phyloP scores from a whole-genome alignment of 2,888 invertebrate species.

The Chrysotoxum bicinctum region DNA sequence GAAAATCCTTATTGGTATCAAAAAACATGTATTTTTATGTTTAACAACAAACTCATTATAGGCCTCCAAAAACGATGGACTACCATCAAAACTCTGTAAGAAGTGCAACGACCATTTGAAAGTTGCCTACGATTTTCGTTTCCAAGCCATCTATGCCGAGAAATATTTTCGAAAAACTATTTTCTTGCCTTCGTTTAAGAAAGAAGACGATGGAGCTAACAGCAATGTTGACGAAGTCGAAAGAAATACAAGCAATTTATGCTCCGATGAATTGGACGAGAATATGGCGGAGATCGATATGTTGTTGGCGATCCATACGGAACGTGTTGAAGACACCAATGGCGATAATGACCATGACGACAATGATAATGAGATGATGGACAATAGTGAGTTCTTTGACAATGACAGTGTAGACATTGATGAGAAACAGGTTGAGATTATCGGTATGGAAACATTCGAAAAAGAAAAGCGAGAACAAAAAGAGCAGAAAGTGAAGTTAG shows the following conservation, averaged over 20 bases:
- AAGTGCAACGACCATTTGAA: slow-evolving; percentile 70
- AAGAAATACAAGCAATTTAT: background rate
- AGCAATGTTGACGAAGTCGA: background rate
- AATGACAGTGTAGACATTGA: slow-evolving; percentile 34
- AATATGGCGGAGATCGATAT: slow-evolving; percentile 73
- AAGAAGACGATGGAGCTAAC: slow-evolving; percentile 33
- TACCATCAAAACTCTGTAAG: slow-evolving; percentile 68
- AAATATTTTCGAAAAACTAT: slow-evolving; percentile 71
- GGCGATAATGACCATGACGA: slow-evolving; percentile 37
- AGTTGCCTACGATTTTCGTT: slow-evolving; percentile 73
- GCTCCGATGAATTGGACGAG: slow-evolving; percentile 60
- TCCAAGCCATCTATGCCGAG: slow-evolving; percentile 73
- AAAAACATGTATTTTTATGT: background rate
- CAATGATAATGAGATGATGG: slow-evolving; percentile 18
- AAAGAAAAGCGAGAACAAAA: slow-evolving; percentile 54
- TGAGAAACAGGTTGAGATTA: slow-evolving; percentile 46
- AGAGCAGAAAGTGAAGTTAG: slow-evolving; percentile 55
- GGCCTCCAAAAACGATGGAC: slow-evolving; percentile 66
- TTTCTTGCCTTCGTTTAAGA: slow-evolving; percentile 61
- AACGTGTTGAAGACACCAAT: slow-evolving; percentile 34
- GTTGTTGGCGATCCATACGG: slow-evolving; percentile 51
- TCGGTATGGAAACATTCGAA: slow-evolving; percentile 65
- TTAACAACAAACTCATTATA: background rate
- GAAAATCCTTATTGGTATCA: background rate
- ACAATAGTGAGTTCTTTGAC: slow-evolving; percentile 39